Evolutionary conservation across 2,797 vertebrate species (phyloP).

Genomic region (Phoxinus dragarum): DNA sequence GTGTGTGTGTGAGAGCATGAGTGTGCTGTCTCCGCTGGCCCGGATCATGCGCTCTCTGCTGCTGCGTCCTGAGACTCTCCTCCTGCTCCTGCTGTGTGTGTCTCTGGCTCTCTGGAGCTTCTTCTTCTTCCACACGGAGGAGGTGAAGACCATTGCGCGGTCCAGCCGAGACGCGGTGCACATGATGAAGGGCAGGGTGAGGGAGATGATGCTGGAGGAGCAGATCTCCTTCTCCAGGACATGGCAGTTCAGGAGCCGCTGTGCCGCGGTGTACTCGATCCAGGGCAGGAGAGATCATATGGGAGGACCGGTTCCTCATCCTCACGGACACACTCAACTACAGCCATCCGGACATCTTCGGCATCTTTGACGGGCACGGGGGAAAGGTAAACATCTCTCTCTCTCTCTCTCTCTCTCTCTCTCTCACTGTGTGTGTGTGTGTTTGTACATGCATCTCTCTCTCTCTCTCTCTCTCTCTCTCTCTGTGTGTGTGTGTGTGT

Average conservation of each 20-base stretch:
- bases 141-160: conserved; percentile 88
- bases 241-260: conserved; percentile 88
- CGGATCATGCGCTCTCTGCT: no score
- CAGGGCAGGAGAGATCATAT: conserved; percentile 89
- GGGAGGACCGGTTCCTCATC: conserved; percentile 89
- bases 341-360: conserved; percentile 87
- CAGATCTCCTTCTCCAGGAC: conserved; percentile 81
- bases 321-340: conserved; percentile 86
- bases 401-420: not conserved
- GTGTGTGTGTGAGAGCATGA: no score
- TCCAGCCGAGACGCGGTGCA: conserved; percentile 87
- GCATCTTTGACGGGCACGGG: conserved; percentile 88
- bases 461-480: no score
- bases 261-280: conserved; percentile 88
- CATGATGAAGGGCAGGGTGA: conserved; percentile 86
- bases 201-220: conserved; percentile 83
- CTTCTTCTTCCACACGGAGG: no score
- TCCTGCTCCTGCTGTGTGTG: no score
- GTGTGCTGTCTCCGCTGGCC: no score
- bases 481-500: no score
- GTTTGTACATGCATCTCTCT: no score
- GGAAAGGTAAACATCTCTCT: conserved; percentile 79
- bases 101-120: no score
- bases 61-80: no score
- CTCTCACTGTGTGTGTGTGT: not conserved